A percentile compares a stretch with the other conserved stretches of the same genome.
These are phyloP conservation scores for Phrynosoma blainvillii DNA, from an alignment of 2,113 vertebrate species.

Conservation along the genomic window DNA sequence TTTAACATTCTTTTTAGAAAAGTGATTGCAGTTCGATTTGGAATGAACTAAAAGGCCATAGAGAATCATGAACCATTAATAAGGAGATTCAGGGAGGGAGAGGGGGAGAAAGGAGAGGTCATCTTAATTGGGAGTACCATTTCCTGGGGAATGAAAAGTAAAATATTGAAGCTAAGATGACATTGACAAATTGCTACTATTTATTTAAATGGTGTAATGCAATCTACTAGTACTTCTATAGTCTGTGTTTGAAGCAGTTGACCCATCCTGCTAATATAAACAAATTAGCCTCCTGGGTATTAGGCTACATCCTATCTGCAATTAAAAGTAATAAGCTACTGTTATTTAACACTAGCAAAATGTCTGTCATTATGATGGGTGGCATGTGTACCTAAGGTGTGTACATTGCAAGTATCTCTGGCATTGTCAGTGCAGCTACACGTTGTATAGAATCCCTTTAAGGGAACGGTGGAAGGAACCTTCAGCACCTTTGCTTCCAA, in stretches of 20 bases:
- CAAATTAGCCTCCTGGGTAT: conserved; percentile 84
- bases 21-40: conserved; percentile 36
- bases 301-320: conserved; percentile 66
- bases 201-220: conserved; percentile 96
- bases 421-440: too few species aligned
- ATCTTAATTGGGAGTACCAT: conserved; percentile 88
- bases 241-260: conserved; percentile 88
- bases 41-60: conserved; percentile 48
- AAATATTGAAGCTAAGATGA: conserved; percentile 86
- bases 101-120: conserved; percentile 79
- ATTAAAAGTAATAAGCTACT: conserved; percentile 70
- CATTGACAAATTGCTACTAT: conserved; percentile 97
- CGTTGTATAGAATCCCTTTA: background rate
- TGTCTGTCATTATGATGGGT: background rate
- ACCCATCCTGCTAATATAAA: conserved; percentile 87
- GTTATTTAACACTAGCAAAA: conserved; percentile 64
- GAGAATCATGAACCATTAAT: conserved; percentile 78
- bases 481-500: background rate
- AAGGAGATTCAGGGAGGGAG: conserved; percentile 74
- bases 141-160: conserved; percentile 86
- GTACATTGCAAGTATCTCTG: background rate
- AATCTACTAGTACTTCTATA: conserved; percentile 89
- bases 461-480: background rate
- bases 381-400: background rate
- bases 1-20: conserved; percentile 5